Evolutionary conservation across 2,888 invertebrate genomes (phyloP).

Genomic region (Rhimphoctona megacephalus): DNA sequence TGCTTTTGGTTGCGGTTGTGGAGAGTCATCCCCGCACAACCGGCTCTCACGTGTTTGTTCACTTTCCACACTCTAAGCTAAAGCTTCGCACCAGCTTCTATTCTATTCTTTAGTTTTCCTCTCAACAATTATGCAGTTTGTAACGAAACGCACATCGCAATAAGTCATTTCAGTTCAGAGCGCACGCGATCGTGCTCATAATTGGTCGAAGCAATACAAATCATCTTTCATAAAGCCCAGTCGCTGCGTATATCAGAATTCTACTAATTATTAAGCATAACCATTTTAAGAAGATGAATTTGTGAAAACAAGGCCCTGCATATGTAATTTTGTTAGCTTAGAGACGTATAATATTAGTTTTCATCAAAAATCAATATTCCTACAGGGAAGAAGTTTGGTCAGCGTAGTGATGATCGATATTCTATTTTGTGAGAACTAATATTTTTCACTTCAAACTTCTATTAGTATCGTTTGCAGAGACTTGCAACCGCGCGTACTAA

Average conservation of each 20-base stretch:
- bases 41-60: slow-evolving; percentile 28
- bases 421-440: background rate
- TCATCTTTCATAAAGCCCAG: background rate
- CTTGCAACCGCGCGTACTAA: background rate
- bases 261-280: too few relatives aligned
- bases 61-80: slow-evolving; percentile 5
- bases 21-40: slow-evolving; percentile 41
- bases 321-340: background rate
- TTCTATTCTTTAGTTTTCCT: background rate
- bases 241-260: background rate
- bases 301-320: background rate
- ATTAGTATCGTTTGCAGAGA: background rate
- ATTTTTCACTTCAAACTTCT: background rate
- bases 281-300: too few relatives aligned
- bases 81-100: slow-evolving; percentile 35
- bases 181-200: too few relatives aligned
- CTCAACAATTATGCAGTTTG: background rate
- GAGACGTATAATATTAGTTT: background rate
- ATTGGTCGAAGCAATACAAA: background rate
- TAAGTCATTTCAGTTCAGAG: background rate
- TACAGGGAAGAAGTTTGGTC: background rate
- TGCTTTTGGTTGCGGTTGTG: slow-evolving; percentile 70
- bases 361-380: background rate
- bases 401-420: background rate
- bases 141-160: background rate